These are phyloP conservation scores for Arvicanthis niloticus DNA, from an alignment of 2,113 vertebrate genomes.

Conservation along the genomic window DNA sequence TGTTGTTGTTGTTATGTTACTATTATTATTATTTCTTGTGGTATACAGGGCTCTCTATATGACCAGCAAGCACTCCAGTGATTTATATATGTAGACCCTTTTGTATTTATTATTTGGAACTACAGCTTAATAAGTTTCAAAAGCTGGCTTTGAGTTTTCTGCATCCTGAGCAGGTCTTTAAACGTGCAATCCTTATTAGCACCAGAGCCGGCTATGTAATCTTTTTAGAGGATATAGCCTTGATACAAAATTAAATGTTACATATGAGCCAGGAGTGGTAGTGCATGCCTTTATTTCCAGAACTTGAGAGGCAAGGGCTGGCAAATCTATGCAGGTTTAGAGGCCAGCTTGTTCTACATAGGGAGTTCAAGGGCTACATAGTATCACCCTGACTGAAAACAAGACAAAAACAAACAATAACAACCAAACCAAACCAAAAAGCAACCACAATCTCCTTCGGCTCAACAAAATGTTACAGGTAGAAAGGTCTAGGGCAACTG, in stretches of 20 bases:
- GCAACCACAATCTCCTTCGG: background rate
- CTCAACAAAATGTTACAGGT: background rate
- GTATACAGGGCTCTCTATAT: background rate
- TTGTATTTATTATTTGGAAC: background rate
- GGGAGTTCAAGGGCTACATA: background rate
- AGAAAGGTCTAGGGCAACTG: background rate
- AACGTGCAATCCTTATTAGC: background rate
- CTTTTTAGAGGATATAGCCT: background rate
- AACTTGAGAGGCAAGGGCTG: background rate
- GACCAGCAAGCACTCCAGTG: background rate
- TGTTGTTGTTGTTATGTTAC: background rate
- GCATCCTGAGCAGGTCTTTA: background rate
- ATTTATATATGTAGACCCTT: background rate
- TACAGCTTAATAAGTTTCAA: background rate
- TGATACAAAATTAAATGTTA: slow-evolving; percentile 40
- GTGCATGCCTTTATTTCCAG: background rate
- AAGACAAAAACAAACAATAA: too few species aligned
- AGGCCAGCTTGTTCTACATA: background rate
- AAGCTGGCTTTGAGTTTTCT: background rate
- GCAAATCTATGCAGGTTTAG: background rate
- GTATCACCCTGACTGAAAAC: background rate
- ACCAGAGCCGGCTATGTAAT: background rate
- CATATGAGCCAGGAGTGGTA: background rate
- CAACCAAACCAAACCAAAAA: background rate
- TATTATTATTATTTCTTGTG: background rate